Evolutionary conservation across 2,888 invertebrate genomes (phyloP), one percentile per base, ranked within the genome.

Genomic region (Lasius fuliginosus): DNA sequence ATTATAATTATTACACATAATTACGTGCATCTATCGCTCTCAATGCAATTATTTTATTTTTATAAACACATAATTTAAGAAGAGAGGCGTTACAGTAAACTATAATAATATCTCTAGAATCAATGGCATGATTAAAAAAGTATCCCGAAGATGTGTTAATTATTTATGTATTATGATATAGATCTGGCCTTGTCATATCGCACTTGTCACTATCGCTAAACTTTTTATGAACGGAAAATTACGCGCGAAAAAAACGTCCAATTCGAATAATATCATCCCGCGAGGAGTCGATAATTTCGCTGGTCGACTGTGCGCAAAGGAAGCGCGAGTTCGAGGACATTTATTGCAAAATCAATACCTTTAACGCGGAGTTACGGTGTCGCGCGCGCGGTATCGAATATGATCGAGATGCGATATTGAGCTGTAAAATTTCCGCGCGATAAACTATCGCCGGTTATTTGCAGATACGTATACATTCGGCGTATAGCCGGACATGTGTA

Each of bases 371-470:
- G 85, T 85, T 85, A 88, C 67, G 84, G 62, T 65, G 83, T 82
- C 68, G 83, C 79, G 75, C 58, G 77, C 33, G 69, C 82, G 74
- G 82, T 75, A 87, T 90, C 84, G 69, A 83, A 69, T 71, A 85
- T 90, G 90, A 90, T 90, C 90, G 90, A 90, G 88, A 87, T 82
- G 89, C 84, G 84, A 89, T 89, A 85, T 89, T 85, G 85, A 86
- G 84, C 71, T 64, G 82, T 87, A 84, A 88, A 85, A 90, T 90
- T 85, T 86, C 84, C 30, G 42, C 65, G 84, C 84, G 89, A 73
- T 86, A 91, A 90, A 88, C 90, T 90, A 91, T 90, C 91, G 82
- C 85, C 84, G 91, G 84, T 84, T 87, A 89, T 89, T 91, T 89
- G 85, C 86, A 75, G 8, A 46, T 60, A 85, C 88, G n/a, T 60